phyloP scores from a whole-genome alignment of 2,888 invertebrate genomes.

The Tethea ocularis region DNA sequence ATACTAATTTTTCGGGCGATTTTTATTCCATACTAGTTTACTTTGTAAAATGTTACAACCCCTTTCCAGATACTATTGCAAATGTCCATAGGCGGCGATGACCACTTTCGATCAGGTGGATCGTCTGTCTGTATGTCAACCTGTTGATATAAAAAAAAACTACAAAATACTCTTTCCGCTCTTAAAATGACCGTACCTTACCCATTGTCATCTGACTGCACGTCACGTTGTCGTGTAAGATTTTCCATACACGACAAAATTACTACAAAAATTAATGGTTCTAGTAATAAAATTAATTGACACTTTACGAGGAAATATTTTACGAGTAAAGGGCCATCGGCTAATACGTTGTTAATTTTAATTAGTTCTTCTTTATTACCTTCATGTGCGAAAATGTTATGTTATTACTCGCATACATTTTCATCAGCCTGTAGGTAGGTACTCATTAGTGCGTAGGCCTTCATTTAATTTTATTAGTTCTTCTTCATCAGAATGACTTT shows the following conservation, averaged over 20 bases:
- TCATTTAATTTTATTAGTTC: background rate
- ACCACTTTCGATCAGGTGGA: too few relatives aligned
- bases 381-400: background rate
- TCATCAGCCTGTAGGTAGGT: background rate
- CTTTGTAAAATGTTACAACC: too few relatives aligned
- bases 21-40: too few relatives aligned
- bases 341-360: background rate
- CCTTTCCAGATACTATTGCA: too few relatives aligned
- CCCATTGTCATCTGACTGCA: background rate
- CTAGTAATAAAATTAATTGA: conserved; percentile 2
- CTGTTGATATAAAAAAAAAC: too few relatives aligned
- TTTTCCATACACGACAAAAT: conserved; percentile 3
- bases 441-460: background rate
- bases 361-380: background rate
- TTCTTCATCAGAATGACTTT: too few relatives aligned
- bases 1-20: too few relatives aligned
- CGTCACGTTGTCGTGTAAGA: background rate
- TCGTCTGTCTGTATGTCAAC: too few relatives aligned
- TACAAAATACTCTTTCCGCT: background rate
- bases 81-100: too few relatives aligned
- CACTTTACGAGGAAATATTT: background rate
- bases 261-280: conserved; percentile 1
- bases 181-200: background rate
- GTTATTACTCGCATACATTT: background rate
- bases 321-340: background rate